Conservation (phyloP, 64 coral and sea anemone species). For the Anthopleura sola region DNA sequence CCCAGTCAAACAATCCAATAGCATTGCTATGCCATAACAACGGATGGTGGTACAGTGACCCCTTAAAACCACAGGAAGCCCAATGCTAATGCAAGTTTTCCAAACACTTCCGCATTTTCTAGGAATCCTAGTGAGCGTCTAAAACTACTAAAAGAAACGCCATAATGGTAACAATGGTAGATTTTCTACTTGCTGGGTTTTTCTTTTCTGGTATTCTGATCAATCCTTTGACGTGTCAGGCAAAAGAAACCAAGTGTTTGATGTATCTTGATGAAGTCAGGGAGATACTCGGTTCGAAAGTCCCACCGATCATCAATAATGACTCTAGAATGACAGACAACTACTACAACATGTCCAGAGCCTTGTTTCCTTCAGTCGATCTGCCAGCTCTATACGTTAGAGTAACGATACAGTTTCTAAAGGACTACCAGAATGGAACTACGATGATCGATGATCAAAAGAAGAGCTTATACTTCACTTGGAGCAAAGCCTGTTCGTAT, state of each 20-base stretch:
- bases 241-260: background rate
- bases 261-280: background rate
- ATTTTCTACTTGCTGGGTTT: background rate
- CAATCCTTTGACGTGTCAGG: background rate
- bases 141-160: background rate
- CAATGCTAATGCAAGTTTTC: background rate
- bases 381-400: conserved; percentile 38
- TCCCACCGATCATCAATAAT: background rate
- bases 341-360: conserved; percentile 50
- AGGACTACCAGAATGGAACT: conserved; percentile 20
- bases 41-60: background rate
- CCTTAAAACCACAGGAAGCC: background rate
- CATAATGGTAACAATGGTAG: background rate
- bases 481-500: conserved; percentile 63
- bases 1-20: background rate
- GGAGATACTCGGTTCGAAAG: background rate
- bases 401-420: conserved; percentile 37
- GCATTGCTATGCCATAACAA: background rate
- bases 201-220: background rate
- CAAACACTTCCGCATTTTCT: background rate
- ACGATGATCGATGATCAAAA: background rate
- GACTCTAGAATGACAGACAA: conserved; percentile 38
- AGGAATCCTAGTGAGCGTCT: background rate
- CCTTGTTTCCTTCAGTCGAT: conserved; percentile 35
- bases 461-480: conserved; percentile 48